Conservation (phyloP, 2,888 invertebrate genomes). For the Hypomecis atomaria region DNA sequence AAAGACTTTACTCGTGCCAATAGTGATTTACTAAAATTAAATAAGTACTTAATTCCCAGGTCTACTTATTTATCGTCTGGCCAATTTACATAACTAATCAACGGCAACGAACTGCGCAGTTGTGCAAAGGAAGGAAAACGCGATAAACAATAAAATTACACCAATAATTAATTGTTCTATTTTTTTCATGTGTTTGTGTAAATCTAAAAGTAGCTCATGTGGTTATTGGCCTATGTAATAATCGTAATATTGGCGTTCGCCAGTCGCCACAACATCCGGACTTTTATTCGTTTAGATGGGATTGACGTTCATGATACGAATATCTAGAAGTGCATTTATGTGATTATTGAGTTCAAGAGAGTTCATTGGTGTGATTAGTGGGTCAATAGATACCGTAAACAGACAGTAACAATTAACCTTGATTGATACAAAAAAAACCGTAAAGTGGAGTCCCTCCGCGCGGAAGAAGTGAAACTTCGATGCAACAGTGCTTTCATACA, state of each 20-base stretch:
- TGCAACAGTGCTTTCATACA: no score
- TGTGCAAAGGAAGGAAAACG: slow-evolving; percentile 49
- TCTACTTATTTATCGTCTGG: slow-evolving; percentile 50
- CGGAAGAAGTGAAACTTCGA: no score
- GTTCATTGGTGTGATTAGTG: background rate
- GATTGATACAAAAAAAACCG: no score
- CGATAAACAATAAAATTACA: slow-evolving; percentile 49
- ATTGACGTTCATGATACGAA: background rate
- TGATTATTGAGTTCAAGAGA: background rate
- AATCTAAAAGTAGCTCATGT: slow-evolving; percentile 19
- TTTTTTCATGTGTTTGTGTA: slow-evolving; percentile 16
- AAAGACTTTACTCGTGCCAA: background rate
- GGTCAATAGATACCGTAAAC: no score
- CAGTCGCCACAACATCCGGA: slow-evolving; percentile 10
- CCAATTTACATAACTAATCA: slow-evolving; percentile 57
- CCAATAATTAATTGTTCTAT: slow-evolving; percentile 32
- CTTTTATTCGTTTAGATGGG: slow-evolving; percentile 4
- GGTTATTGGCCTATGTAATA: slow-evolving; percentile 19
- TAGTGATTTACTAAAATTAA: slow-evolving; percentile 14
- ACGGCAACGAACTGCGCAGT: slow-evolving; percentile 54
- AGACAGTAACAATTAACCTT: no score
- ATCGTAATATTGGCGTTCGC: background rate
- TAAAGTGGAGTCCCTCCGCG: no score
- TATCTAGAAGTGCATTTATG: background rate
- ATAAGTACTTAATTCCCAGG: slow-evolving; percentile 44